Evolutionary conservation across 2,113 vertebrate genomes (phyloP), one percentile per base, ranked within the genome.

Genomic region (Cyprichromis sp.): DNA sequence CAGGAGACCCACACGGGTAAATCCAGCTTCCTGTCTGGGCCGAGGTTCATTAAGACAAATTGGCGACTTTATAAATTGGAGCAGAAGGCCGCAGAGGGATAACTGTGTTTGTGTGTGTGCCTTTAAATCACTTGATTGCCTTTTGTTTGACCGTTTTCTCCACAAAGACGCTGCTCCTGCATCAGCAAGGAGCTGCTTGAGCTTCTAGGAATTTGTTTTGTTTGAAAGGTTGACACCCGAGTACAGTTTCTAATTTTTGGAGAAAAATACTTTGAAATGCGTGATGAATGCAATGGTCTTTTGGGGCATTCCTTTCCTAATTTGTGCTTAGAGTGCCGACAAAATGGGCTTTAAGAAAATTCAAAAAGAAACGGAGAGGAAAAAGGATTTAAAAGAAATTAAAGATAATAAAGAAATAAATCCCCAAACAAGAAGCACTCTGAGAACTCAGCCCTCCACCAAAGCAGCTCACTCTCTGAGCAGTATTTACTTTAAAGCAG

Each of bases 41-140:
- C 2, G 52, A 84, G 66, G 59, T 87, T 95, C 90, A 90, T 95
- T 92, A 91, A 89, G 86, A 93, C 59, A 80, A 93, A 94, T 81
- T 5, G 84, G 90, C 92, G 83, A 91, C 86, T 82, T 59, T 42
- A 71, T 82, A 79, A 78, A 61, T 83, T 85, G 81, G 61, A 81
- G 91, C 50, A 63, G n/a, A 84, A 85, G 78, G 36, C 73, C 86
- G 83, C 87, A 81, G 8, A 36, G 83, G 83, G 88, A 87, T 81
- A 66, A 83, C n/a, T 7, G 36, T 3, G 63, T 19, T 17, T 6
- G 61, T 76, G 19, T 84, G n/a, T 54, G 71, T 80, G 47, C 68
- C 61, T 93, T 81, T 81, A 82, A 90, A 89, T 55, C 61, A 59
- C 59, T 83, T 85, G 53, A 45, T 86, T 79, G 40, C 10, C 66